These are phyloP conservation scores for Aptenodytes patagonicus DNA, from an alignment of 2,113 vertebrate genomes.

Conservation along the genomic window DNA sequence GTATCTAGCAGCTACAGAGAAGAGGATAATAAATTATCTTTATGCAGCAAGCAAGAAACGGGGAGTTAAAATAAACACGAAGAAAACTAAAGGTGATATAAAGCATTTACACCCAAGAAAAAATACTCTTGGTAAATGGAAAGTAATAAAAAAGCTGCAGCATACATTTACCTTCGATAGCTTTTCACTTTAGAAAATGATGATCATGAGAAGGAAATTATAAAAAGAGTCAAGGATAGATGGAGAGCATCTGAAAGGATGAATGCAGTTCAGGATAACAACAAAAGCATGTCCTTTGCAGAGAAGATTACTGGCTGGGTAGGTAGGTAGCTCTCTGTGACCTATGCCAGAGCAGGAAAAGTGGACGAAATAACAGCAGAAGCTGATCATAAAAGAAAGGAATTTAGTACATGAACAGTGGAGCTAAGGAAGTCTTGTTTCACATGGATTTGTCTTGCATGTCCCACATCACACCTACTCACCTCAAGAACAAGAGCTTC, in stretches of 20 bases:
- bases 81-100: conserved; percentile 24
- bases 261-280: background rate
- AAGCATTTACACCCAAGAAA: background rate
- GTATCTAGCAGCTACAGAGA: background rate
- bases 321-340: background rate
- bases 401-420: background rate
- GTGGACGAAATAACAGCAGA: background rate
- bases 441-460: background rate
- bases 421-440: background rate
- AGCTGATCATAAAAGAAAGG: background rate
- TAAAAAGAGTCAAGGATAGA: background rate
- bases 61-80: background rate
- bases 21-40: conserved; percentile 34
- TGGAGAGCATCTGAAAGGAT: background rate
- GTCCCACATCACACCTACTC: background rate
- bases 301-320: background rate
- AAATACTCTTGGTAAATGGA: conserved; percentile 6
- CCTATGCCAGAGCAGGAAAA: background rate
- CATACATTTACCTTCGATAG: background rate
- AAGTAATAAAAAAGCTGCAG: conserved; percentile 32
- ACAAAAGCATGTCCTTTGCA: background rate
- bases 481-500: background rate
- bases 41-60: background rate
- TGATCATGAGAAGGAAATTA: background rate
- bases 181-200: conserved; percentile 5